Evolutionary conservation across 2,113 vertebrate species (phyloP), one percentile per base, ranked within the genome.

Genomic region (Stercorarius parasiticus): DNA sequence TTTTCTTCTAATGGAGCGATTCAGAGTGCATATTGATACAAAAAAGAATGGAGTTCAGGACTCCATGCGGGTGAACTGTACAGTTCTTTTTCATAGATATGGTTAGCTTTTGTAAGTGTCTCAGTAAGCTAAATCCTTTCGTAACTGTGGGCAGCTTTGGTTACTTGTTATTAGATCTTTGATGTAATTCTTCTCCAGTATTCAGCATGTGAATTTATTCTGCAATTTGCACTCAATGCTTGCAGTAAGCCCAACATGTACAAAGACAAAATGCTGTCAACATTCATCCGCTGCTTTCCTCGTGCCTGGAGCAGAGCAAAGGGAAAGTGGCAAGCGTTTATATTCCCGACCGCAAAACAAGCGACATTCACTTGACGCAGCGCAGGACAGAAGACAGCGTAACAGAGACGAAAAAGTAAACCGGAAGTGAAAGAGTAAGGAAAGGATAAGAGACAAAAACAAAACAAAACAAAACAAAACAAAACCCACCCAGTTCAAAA

Each of bases 221-320:
- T 93, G 90, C 59, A 84, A 22, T 91, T 89, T 92, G 70, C 69
- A 74, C 82, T 93, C 92, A 79, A 22, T 50, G 82, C 77, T 89
- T 84, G 86, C 76, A 92, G 76, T 71, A 36, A 95, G 59, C 26
- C 69, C 65, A 86, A 84, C 43, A n/a, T 30, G 77, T 89, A 65
- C 70, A 79, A 72, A 90, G 92, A 96, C 74, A 94, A 91, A 94
- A 94, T 34, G 81, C 61, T 92, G 81, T 69, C 94, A 93, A 88
- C 87, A 65, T 95, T 89, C 90, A 92, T 86, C 79, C 96, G 88
- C 79, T 86, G 85, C 66, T 94, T 95, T 95, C 82, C 90, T 95
- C 85, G 66, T 43, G 65, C 82, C 58, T 73, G 67, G 58, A 86
- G 87, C 62, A 78, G 49, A 93, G 93, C 71, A 95, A 96, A 93